Conservation (phyloP, 2,797 vertebrate genomes). For the Schizothorax lantsangensis region DNA sequence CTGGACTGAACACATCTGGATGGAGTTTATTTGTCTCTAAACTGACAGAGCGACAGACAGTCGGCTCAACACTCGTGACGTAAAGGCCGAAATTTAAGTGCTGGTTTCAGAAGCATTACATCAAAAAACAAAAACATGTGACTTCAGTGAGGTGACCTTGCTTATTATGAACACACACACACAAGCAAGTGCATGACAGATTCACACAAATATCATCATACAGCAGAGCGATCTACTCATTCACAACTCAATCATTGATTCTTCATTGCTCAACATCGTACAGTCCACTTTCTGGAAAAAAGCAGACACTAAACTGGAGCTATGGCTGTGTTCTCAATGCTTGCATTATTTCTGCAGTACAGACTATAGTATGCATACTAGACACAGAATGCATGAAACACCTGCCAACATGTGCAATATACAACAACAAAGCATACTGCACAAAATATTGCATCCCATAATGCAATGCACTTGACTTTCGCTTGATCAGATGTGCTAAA, state of each 20-base stretch:
- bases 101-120: constrained; percentile 33
- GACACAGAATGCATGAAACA: background rate
- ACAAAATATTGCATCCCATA: background rate
- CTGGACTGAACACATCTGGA: constrained; percentile 46
- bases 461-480: constrained; percentile 13
- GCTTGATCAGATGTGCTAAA: too few relatives aligned
- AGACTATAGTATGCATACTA: background rate
- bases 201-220: background rate
- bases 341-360: background rate
- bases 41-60: constrained; percentile 48
- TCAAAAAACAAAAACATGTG: background rate
- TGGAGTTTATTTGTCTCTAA: constrained; percentile 49
- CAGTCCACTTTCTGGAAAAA: background rate
- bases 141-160: background rate
- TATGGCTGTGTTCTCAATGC: constrained; percentile 1
- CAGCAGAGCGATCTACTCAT: background rate
- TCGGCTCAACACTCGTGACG: constrained; percentile 68
- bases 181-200: background rate
- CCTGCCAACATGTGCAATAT: background rate
- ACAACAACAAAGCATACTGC: background rate
- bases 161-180: background rate
- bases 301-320: background rate
- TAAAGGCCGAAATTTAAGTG: constrained; percentile 64
- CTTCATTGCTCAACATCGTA: background rate
- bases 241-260: too few relatives aligned